Conservation (phyloP, 2,113 vertebrate genomes). For the Stigmatopora argus region DNA sequence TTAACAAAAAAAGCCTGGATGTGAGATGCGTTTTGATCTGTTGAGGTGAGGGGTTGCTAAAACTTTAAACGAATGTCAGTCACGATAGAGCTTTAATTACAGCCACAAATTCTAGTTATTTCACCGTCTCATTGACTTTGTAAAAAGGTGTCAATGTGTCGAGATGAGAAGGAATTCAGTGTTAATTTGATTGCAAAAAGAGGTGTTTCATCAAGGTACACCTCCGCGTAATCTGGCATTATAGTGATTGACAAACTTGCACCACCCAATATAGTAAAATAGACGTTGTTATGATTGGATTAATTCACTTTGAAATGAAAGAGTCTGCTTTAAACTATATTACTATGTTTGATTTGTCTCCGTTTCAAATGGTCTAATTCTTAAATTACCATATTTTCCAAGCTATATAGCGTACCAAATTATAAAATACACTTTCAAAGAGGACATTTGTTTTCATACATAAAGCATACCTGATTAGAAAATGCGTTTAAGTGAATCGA, state of each 20-base stretch:
- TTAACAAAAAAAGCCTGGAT: constrained; percentile 1
- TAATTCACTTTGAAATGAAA: background rate
- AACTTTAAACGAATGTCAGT: constrained; percentile 7
- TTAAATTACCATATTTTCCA: background rate
- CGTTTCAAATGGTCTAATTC: background rate
- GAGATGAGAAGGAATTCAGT: background rate
- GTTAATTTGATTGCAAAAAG: constrained; percentile 1
- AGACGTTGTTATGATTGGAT: background rate
- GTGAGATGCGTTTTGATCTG: background rate
- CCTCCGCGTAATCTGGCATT: background rate
- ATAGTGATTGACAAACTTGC: background rate
- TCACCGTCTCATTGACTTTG: background rate
- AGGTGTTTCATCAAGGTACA: background rate
- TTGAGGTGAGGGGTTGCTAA: background rate
- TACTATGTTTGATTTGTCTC: background rate
- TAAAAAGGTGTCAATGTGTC: constrained; percentile 4
- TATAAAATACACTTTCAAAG: too few relatives aligned
- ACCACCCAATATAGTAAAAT: background rate
- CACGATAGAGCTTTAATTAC: background rate
- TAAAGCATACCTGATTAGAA: too few relatives aligned
- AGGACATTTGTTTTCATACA: too few relatives aligned
- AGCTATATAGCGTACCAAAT: too few relatives aligned
- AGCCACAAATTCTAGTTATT: background rate
- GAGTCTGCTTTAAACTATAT: background rate
- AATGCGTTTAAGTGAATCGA: too few relatives aligned